Conservation (phyloP, 1,140 invertebrate species). For the Cecropterus lyciades region DNA sequence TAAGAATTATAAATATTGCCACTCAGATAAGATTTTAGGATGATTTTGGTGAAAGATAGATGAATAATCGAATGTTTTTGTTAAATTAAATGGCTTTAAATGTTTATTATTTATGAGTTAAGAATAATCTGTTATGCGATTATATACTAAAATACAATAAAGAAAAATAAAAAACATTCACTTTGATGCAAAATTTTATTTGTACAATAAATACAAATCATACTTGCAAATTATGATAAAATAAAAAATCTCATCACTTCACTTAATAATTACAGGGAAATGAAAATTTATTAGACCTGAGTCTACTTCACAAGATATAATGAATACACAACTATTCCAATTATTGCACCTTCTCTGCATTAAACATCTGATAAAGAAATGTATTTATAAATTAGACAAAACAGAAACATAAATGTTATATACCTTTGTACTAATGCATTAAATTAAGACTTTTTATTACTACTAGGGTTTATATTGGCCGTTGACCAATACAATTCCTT, state of each 20-base stretch:
- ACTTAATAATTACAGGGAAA: slow-evolving; percentile 52
- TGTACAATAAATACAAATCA: slow-evolving; percentile 84
- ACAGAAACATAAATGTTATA: slow-evolving; percentile 56
- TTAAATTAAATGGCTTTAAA: too few relatives aligned
- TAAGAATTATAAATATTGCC: too few relatives aligned
- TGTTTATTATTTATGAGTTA: too few relatives aligned
- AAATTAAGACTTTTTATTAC: slow-evolving; percentile 54
- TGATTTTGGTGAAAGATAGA: too few relatives aligned
- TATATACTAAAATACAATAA: too few relatives aligned
- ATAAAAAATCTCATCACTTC: slow-evolving; percentile 77
- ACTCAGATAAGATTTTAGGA: too few relatives aligned
- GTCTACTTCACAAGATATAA: slow-evolving; percentile 38
- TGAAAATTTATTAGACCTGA: slow-evolving; percentile 38
- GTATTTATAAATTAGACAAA: slow-evolving; percentile 48
- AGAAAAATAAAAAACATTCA: slow-evolving; percentile 16
- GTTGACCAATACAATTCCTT: slow-evolving; percentile 1
- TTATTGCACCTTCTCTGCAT: slow-evolving; percentile 65
- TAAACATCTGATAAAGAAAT: slow-evolving; percentile 49
- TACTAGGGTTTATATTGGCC: slow-evolving; percentile 11
- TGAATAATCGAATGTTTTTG: too few relatives aligned
- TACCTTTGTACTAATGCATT: slow-evolving; percentile 76
- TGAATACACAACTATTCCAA: slow-evolving; percentile 37
- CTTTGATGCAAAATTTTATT: slow-evolving; percentile 80
- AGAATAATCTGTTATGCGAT: too few relatives aligned
- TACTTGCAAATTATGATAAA: slow-evolving; percentile 78